Evolutionary conservation across 2,113 vertebrate species (phyloP).

Genomic region (Myiozetetes cayanensis): DNA sequence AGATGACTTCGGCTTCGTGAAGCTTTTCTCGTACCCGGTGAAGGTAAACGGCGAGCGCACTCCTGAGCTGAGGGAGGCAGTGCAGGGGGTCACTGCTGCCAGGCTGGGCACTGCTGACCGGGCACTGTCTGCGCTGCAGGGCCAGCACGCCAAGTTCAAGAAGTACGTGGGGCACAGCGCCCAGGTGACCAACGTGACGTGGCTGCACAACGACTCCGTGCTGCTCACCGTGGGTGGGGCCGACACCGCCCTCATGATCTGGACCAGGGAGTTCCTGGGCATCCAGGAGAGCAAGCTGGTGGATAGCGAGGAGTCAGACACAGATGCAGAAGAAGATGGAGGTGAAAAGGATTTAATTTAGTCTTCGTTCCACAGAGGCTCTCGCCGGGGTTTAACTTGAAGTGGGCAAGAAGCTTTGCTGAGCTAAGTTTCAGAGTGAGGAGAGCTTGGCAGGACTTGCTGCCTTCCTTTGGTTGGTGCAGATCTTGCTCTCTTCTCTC

Average conservation of each 20-base stretch:
- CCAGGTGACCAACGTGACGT: conserved; percentile 91
- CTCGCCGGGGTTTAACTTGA: accelerated
- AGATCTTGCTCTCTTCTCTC: neutral
- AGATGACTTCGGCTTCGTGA: conserved; percentile 95
- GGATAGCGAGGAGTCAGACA: conserved; percentile 96
- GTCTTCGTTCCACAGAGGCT: neutral
- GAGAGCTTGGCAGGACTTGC: neutral
- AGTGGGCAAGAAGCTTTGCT: neutral
- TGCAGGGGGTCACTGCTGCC: neutral
- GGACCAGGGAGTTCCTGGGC: conserved; percentile 87
- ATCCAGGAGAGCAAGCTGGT: conserved; percentile 89
- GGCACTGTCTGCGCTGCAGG: conserved; percentile 70
- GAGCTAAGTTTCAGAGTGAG: neutral
- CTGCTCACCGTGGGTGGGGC: conserved; percentile 93
- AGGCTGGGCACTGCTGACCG: neutral
- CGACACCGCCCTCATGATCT: conserved; percentile 95
- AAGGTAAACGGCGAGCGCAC: conserved; percentile 76
- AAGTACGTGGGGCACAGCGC: conserved; percentile 95
- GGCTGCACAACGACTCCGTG: conserved; percentile 90
- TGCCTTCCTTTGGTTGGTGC: neutral
- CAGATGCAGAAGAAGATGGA: conserved; percentile 93
- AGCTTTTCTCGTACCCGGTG: conserved; percentile 93
- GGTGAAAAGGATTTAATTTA: conserved; percentile 71
- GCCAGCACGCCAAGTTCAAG: conserved; percentile 90
- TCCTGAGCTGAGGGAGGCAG: neutral